Evolutionary conservation across 2,888 invertebrate genomes (phyloP).

Genomic region (Caprella mutica): DNA sequence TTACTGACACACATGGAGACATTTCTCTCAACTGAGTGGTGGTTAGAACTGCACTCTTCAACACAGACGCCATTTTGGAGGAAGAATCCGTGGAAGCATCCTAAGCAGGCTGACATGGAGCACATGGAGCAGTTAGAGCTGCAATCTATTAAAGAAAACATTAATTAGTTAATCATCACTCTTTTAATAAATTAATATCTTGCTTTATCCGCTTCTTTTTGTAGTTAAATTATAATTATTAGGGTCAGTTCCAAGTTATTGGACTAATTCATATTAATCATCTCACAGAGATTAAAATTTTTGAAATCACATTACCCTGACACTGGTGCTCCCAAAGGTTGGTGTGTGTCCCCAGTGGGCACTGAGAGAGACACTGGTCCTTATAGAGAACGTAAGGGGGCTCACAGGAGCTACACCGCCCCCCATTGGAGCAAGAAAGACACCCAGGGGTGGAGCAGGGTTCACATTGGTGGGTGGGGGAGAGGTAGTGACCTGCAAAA

Average conservation of each 20-base stretch:
- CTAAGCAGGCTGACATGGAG: constrained; percentile 25
- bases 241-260: no score
- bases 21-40: constrained; percentile 11
- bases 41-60: constrained; percentile 19
- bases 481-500: not conserved
- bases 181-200: not conserved
- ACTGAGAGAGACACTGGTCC: constrained; percentile 20
- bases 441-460: not conserved
- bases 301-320: no score
- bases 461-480: not conserved
- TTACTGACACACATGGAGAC: constrained; percentile 20
- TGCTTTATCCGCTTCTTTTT: no score
- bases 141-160: constrained; percentile 25
- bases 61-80: constrained; percentile 27
- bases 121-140: constrained; percentile 19
- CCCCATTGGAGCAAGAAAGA: no score
- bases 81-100: constrained; percentile 15
- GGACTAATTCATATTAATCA: no score
- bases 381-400: constrained; percentile 25
- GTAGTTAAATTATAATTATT: no score
- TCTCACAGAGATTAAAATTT: no score
- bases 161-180: not conserved
- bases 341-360: constrained; percentile 20
- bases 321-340: constrained; percentile 30
- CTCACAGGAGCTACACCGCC: constrained; percentile 16